Percentiles rank a stretch among this genome's conserved stretches.
Conservation (phyloP, 2,888 invertebrate genomes). For the Spialia ferax region DNA sequence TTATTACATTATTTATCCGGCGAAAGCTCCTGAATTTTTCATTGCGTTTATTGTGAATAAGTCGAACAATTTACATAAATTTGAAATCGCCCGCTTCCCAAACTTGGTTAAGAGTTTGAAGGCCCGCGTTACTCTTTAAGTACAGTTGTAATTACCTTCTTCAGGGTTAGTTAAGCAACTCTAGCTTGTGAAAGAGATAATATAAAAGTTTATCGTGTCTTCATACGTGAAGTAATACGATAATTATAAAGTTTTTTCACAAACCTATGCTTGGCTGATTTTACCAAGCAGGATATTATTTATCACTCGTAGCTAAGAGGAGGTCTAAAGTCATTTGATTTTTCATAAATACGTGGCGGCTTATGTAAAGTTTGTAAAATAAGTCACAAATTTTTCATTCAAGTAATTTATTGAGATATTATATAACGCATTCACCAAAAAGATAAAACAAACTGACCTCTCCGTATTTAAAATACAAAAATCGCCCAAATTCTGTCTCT, state of each 20-base stretch:
- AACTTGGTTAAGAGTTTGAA: conserved; percentile 58
- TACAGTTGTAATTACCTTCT: conserved; percentile 65
- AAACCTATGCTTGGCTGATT: not conserved
- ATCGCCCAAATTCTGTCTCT: not conserved
- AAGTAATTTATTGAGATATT: too few species aligned
- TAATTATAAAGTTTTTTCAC: conserved; percentile 2
- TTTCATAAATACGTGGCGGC: too few species aligned
- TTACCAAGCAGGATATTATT: too few species aligned
- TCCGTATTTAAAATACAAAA: not conserved
- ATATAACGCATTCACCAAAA: too few species aligned
- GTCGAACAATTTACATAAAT: conserved; percentile 50
- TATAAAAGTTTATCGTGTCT: conserved; percentile 3
- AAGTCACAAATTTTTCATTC: too few species aligned
- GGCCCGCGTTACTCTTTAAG: conserved; percentile 66
- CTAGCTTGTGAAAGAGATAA: conserved; percentile 9
- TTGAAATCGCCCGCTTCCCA: conserved; percentile 44
- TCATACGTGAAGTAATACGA: not conserved
- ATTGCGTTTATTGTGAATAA: conserved; percentile 30
- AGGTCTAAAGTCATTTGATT: too few species aligned
- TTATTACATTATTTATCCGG: not conserved
- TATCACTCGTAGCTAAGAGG: too few species aligned
- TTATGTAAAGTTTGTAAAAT: too few species aligned
- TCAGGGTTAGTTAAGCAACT: conserved; percentile 61
- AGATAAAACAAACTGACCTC: not conserved
- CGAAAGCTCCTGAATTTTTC: not conserved